Percentiles rank a stretch among this genome's conserved stretches.
phyloP scores from a whole-genome alignment of 2,888 invertebrate species.

The Venusia cambrica region DNA sequence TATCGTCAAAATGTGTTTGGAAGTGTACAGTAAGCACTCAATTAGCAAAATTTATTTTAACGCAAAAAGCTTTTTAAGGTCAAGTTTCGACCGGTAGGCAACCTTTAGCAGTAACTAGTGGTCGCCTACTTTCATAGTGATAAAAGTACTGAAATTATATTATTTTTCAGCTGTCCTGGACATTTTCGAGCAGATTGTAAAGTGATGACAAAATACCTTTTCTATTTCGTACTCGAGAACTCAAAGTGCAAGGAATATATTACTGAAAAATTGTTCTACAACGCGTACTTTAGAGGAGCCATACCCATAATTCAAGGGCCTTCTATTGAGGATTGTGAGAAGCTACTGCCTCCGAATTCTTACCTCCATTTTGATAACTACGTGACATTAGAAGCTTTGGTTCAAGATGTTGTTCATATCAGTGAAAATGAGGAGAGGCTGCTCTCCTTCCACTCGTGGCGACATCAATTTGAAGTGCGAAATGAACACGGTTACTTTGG shows the following conservation, averaged over 20 bases:
- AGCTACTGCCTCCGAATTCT: slow-evolving; percentile 82
- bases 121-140: too few species aligned
- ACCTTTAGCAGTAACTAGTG: too few species aligned
- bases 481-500: slow-evolving; percentile 84
- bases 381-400: slow-evolving; percentile 70
- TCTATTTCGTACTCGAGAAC: slow-evolving; percentile 87
- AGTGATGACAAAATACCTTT: slow-evolving; percentile 80
- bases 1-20: too few species aligned
- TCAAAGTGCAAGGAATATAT: slow-evolving; percentile 85
- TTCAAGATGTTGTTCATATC: slow-evolving; percentile 71
- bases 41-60: too few species aligned
- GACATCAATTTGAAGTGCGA: slow-evolving; percentile 64
- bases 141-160: too few species aligned
- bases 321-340: slow-evolving; percentile 62
- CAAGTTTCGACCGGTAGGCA: too few species aligned
- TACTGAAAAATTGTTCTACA: slow-evolving; percentile 86
- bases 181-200: slow-evolving; percentile 83
- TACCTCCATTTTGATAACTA: slow-evolving; percentile 82
- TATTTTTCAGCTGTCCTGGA: slow-evolving; percentile 81
- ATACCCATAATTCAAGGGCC: slow-evolving; percentile 86
- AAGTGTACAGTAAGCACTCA: too few species aligned
- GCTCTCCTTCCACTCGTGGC: slow-evolving; percentile 81
- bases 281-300: slow-evolving; percentile 82
- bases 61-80: too few species aligned
- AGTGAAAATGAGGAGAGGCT: slow-evolving; percentile 52